Conservation (phyloP, 2,797 vertebrate species). For the Atherinosoma microstoma region DNA sequence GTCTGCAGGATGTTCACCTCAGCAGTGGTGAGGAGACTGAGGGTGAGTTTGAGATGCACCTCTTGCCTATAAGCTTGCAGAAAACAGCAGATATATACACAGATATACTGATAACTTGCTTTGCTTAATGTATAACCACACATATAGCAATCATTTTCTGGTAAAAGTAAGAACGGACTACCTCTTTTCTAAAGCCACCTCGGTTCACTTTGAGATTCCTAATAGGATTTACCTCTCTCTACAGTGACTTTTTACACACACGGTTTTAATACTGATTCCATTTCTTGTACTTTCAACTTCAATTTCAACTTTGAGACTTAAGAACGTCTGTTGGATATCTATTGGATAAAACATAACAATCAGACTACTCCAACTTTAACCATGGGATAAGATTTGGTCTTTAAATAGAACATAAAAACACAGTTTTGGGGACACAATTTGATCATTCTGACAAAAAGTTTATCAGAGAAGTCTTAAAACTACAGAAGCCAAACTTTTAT, state of each 20-base stretch:
- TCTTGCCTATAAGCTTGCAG: too few relatives aligned
- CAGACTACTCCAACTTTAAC: background rate
- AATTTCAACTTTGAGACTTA: background rate
- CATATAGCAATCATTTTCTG: background rate
- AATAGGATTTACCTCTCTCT: background rate
- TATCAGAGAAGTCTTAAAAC: background rate
- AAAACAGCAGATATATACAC: too few relatives aligned
- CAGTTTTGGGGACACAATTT: background rate
- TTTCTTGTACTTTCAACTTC: background rate
- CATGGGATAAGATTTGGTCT: background rate
- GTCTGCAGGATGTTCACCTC: constrained; percentile 13
- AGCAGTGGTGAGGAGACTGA: constrained; percentile 50
- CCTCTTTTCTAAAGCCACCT: background rate
- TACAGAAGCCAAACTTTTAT: background rate
- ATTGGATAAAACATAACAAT: background rate
- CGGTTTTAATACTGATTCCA: background rate
- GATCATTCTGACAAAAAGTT: too few relatives aligned
- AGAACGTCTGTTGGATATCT: background rate
- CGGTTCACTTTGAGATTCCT: background rate
- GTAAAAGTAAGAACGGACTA: background rate
- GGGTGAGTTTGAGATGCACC: constrained; percentile 49
- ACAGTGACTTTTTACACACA: background rate
- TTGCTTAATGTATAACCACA: background rate
- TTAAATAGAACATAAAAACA: background rate
- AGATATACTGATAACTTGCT: background rate